These are phyloP conservation scores for Leucophora obtusa DNA, from an alignment of 2,888 invertebrate genomes.

Conservation along the genomic window DNA sequence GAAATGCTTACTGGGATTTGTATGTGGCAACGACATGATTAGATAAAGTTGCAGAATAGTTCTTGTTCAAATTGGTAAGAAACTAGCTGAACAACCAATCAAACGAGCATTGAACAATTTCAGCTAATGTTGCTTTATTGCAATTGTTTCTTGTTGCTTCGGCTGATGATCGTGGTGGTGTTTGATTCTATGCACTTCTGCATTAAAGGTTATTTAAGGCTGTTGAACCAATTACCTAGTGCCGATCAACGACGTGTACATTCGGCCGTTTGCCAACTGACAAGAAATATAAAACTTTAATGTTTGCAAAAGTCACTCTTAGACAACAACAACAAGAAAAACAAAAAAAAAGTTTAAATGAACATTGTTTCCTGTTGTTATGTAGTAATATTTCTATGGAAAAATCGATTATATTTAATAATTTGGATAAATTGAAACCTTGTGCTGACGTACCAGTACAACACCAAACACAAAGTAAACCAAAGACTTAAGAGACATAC, in stretches of 20 bases:
- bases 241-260: conserved; percentile 66
- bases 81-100: conserved; percentile 44
- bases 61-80: conserved; percentile 8
- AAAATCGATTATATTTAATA: conserved; percentile 15
- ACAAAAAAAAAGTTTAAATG: not conserved
- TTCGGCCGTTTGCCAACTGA: conserved; percentile 44
- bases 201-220: conserved; percentile 73
- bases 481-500: conserved; percentile 59
- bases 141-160: conserved; percentile 16
- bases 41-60: conserved; percentile 30
- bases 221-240: conserved; percentile 79
- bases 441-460: not conserved
- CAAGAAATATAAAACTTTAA: conserved; percentile 24
- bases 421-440: conserved; percentile 16
- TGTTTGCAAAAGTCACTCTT: conserved; percentile 10
- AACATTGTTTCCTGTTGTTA: not conserved
- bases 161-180: conserved; percentile 19
- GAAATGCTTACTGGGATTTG: not conserved
- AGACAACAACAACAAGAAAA: not conserved
- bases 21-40: conserved; percentile 50
- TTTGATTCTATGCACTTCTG: conserved; percentile 52
- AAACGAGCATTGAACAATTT: not conserved
- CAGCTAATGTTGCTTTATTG: conserved; percentile 15
- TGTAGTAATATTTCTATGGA: not conserved
- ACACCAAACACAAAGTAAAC: conserved; percentile 18